Conservation (phyloP, 2,113 vertebrate species). For the Hippopotamus amphibius region DNA sequence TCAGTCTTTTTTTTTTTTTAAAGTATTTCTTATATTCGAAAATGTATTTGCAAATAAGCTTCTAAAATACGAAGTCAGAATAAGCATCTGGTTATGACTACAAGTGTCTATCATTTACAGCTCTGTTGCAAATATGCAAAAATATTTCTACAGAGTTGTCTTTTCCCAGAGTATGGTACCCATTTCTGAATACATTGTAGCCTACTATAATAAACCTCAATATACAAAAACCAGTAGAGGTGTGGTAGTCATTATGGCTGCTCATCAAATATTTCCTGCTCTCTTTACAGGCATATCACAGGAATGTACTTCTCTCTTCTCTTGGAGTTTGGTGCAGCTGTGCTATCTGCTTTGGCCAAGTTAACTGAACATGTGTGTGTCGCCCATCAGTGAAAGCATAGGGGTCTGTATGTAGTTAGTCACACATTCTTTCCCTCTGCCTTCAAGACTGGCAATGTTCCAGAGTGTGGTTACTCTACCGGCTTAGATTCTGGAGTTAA, state of each 20-base stretch:
- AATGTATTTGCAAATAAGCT: constrained; percentile 11
- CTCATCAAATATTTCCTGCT: neutral
- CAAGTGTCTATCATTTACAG: constrained; percentile 7
- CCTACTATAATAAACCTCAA: neutral
- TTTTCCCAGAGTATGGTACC: neutral
- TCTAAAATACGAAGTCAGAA: constrained; percentile 43
- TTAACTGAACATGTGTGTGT: neutral
- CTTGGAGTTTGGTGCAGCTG: neutral
- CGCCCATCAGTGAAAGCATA: neutral
- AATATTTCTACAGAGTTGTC: neutral
- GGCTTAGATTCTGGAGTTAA: neutral
- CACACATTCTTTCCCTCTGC: neutral
- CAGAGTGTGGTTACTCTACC: neutral
- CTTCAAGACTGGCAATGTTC: neutral
- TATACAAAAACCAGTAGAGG: neutral
- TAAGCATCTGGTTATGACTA: neutral
- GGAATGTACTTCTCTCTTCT: neutral
- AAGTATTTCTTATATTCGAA: constrained; percentile 11
- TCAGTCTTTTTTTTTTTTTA: neutral
- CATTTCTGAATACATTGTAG: neutral
- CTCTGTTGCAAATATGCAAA: constrained; percentile 15
- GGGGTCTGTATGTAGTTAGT: neutral
- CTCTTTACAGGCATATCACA: neutral
- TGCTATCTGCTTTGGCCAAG: neutral
- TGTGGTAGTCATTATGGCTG: neutral